Evolutionary conservation across 1,140 invertebrate genomes (phyloP).

Genomic region (Sycobia sp.): DNA sequence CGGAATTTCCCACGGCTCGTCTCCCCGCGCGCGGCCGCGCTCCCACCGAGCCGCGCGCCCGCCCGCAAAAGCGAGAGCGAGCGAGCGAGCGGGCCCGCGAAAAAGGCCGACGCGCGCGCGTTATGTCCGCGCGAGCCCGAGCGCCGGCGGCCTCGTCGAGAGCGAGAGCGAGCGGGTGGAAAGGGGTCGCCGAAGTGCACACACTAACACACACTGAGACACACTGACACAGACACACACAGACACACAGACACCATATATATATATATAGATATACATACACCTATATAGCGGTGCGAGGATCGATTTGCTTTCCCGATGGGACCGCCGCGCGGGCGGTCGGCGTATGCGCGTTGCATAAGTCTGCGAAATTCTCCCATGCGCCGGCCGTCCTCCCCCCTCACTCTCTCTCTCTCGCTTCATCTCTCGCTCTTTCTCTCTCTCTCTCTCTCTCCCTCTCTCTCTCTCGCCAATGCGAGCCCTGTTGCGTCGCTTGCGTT

Average conservation of each 20-base stretch:
- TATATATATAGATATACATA: no score
- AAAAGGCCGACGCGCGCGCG: no score
- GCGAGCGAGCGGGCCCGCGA: constrained; percentile 15
- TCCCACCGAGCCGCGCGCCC: constrained; percentile 18
- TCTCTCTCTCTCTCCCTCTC: no score
- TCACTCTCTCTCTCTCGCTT: no score
- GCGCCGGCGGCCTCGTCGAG: constrained; percentile 28
- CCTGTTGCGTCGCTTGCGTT: no score
- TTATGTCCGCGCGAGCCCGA: constrained; percentile 24
- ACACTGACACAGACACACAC: no score
- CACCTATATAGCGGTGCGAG: no score
- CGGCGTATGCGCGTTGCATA: constrained; percentile 38
- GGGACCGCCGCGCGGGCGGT: constrained; percentile 29
- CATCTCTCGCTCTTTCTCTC: no score
- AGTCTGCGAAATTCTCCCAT: constrained; percentile 32
- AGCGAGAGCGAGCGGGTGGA: constrained; percentile 30
- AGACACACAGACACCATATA: no score
- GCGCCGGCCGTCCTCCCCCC: neutral
- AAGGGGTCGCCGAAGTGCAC: no score
- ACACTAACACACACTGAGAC: no score
- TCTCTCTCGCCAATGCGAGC: no score
- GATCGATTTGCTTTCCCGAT: constrained; percentile 47
- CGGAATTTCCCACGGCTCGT: constrained; percentile 46
- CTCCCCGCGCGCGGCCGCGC: constrained; percentile 25
- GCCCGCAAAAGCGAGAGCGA: constrained; percentile 38